A percentile compares a stretch with the other conserved stretches of the same genome.
These are phyloP conservation scores for Mimas tiliae DNA, from an alignment of 2,888 invertebrate species.

Conservation along the genomic window DNA sequence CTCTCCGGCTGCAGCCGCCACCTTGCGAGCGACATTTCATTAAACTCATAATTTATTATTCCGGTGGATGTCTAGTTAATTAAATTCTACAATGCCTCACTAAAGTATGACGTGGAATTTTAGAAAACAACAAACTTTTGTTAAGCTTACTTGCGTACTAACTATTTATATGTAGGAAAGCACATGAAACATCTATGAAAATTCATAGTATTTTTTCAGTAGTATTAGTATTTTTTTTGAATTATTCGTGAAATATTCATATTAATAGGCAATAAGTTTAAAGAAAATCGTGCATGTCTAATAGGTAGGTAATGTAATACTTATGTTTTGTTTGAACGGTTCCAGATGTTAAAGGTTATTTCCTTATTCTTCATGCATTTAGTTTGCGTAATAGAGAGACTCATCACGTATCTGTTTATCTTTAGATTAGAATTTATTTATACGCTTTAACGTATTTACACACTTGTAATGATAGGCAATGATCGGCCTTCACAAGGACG, in stretches of 20 bases:
- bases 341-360: slow-evolving; percentile 78
- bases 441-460: slow-evolving; percentile 43
- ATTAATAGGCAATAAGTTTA: slow-evolving; percentile 46
- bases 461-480: slow-evolving; percentile 52
- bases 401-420: slow-evolving; percentile 60
- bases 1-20: slow-evolving; percentile 24
- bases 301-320: slow-evolving; percentile 62
- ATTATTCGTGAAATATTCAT: slow-evolving; percentile 36
- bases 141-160: not conserved
- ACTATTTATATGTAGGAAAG: not conserved
- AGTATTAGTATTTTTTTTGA: not conserved
- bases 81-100: slow-evolving; percentile 25
- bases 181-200: not conserved
- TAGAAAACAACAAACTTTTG: slow-evolving; percentile 3
- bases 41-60: slow-evolving; percentile 50
- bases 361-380: slow-evolving; percentile 68
- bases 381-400: slow-evolving; percentile 66
- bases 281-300: slow-evolving; percentile 71
- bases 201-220: slow-evolving; percentile 12
- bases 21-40: slow-evolving; percentile 50
- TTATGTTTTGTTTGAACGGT: slow-evolving; percentile 72
- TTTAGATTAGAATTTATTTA: slow-evolving; percentile 56
- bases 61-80: slow-evolving; percentile 36
- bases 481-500: slow-evolving; percentile 79
- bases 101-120: slow-evolving; percentile 32